phyloP scores from a whole-genome alignment of 92 coral and sea anemone genomes.

The Desmophyllum pertusum region DNA sequence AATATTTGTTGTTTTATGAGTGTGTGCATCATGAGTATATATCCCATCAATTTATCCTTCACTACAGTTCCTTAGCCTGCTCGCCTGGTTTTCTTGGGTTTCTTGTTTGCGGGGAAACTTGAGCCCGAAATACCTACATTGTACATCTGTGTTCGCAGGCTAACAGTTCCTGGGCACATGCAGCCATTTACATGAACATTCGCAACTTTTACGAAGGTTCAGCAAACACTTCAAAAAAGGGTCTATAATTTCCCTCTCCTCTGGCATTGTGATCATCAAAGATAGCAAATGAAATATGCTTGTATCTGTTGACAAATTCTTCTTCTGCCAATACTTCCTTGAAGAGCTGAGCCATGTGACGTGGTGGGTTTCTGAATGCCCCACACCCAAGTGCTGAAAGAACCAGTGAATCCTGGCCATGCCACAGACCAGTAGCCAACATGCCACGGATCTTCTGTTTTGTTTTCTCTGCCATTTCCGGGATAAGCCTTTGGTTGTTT shows the following conservation, averaged over 20 bases:
- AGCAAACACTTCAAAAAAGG: constrained; percentile 69
- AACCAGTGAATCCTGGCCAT: constrained; percentile 82
- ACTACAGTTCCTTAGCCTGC: too few relatives aligned
- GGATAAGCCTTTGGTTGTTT: constrained; percentile 54
- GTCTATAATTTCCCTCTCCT: constrained; percentile 72
- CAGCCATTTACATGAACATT: too few relatives aligned
- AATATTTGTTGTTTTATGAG: too few relatives aligned
- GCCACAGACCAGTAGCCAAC: constrained; percentile 68
- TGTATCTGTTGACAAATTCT: constrained; percentile 59
- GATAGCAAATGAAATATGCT: constrained; percentile 82
- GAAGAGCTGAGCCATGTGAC: constrained; percentile 78
- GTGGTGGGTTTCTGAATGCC: constrained; percentile 86
- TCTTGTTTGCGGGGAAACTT: too few relatives aligned
- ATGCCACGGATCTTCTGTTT: constrained; percentile 72
- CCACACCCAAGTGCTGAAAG: constrained; percentile 93
- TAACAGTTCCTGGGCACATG: background rate
- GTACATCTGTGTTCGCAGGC: too few relatives aligned
- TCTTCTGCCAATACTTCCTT: constrained; percentile 66
- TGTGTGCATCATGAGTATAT: too few relatives aligned
- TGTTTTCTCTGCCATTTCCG: constrained; percentile 65
- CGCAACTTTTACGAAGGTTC: background rate
- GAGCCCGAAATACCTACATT: too few relatives aligned
- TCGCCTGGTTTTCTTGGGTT: too few relatives aligned
- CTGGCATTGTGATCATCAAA: constrained; percentile 80
- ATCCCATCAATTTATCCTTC: too few relatives aligned